Evolutionary conservation across 2,113 vertebrate species (phyloP).

Genomic region (Silurus meridionalis): DNA sequence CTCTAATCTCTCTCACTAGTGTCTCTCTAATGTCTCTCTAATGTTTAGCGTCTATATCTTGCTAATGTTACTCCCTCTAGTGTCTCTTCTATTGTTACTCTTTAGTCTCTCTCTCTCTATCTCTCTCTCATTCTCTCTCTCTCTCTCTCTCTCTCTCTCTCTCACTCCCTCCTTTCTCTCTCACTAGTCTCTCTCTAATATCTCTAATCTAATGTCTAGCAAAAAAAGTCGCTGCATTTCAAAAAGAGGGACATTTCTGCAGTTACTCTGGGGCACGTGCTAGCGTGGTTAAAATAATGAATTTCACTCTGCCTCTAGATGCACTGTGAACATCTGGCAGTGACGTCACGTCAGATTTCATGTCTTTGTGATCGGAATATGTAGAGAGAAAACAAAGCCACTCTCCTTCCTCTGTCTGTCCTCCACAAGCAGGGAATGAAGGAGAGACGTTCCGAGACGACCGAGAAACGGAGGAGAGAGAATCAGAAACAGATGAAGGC

Average conservation of each 20-base stretch:
- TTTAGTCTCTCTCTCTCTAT: background rate
- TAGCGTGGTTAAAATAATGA: too few species aligned
- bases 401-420: background rate
- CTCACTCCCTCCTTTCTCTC: background rate
- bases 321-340: background rate
- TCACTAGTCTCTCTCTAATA: background rate
- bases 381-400: background rate
- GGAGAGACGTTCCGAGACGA: background rate
- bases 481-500: conserved; percentile 50
- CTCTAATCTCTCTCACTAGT: background rate
- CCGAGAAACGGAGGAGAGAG: background rate
- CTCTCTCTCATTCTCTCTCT: background rate
- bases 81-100: background rate
- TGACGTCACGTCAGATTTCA: background rate
- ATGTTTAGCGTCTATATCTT: background rate
- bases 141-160: background rate
- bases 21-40: background rate
- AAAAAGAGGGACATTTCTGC: too few species aligned
- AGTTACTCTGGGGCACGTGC: too few species aligned
- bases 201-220: background rate
- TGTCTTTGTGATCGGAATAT: background rate
- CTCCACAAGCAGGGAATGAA: background rate
- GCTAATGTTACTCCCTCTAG: background rate
- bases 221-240: background rate
- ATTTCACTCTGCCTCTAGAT: background rate